These are phyloP conservation scores for Griposia aprilina DNA, from an alignment of 2,888 invertebrate genomes.

Conservation along the genomic window DNA sequence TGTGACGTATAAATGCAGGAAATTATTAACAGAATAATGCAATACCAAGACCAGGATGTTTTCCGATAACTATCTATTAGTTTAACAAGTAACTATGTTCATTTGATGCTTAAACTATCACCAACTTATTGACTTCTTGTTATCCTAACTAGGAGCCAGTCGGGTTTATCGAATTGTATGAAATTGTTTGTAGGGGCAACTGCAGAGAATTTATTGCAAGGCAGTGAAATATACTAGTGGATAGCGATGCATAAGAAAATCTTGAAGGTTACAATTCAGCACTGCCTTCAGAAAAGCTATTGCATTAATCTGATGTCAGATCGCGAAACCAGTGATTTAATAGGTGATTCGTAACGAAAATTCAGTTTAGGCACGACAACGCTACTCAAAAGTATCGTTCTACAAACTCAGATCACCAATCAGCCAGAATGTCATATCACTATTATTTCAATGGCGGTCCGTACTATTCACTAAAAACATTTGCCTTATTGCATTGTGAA, in stretches of 20 bases:
- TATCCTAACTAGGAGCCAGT: constrained; percentile 29
- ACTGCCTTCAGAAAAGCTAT: not conserved
- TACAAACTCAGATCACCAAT: not conserved
- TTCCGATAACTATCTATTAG: constrained; percentile 6
- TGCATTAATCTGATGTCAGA: not conserved
- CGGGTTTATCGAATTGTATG: constrained; percentile 42
- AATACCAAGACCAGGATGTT: constrained; percentile 7
- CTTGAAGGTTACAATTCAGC: not conserved
- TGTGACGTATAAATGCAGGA: not conserved
- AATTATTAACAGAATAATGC: constrained; percentile 5
- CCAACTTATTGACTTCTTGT: constrained; percentile 22
- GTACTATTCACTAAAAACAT: not conserved
- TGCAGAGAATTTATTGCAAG: constrained; percentile 32
- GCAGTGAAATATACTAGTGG: not conserved
- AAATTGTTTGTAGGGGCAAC: constrained; percentile 24
- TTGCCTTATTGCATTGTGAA: constrained; percentile 2
- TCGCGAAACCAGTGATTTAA: not conserved
- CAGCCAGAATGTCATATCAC: not conserved
- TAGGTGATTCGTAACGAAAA: no score
- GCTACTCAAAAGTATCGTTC: not conserved
- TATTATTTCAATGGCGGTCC: not conserved
- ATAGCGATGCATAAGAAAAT: not conserved
- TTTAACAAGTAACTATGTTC: constrained; percentile 21
- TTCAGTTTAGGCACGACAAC: no score
- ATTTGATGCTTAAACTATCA: constrained; percentile 23